phyloP scores from a whole-genome alignment of 2,113 vertebrate genomes.

The human region DNA sequence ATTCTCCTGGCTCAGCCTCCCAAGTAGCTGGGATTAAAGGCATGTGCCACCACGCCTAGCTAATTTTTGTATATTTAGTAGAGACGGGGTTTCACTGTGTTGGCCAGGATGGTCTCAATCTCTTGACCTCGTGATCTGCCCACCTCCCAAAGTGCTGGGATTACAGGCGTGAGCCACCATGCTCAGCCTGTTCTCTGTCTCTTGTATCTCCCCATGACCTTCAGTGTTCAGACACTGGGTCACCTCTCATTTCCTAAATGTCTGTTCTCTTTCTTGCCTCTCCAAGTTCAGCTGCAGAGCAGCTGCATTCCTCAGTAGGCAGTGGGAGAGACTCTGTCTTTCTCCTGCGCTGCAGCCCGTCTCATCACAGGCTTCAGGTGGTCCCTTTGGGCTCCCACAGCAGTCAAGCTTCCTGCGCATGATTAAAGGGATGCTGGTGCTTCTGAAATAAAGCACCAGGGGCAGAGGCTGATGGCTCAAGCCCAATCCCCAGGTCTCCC shows the following conservation, averaged over 20 bases:
- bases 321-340: accelerated
- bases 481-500: neutral
- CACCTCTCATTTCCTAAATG: neutral
- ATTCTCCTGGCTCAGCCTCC: too few relatives aligned
- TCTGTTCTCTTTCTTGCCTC: neutral
- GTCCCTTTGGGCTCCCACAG: neutral
- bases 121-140: too few relatives aligned
- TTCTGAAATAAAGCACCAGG: neutral
- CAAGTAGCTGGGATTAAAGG: too few relatives aligned
- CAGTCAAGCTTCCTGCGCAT: neutral
- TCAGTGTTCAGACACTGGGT: neutral
- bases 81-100: too few relatives aligned
- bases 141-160: too few relatives aligned
- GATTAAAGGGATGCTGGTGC: neutral
- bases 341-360: neutral
- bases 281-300: neutral
- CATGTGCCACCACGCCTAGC: too few relatives aligned
- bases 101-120: too few relatives aligned
- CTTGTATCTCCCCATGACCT: neutral
- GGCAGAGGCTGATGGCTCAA: neutral
- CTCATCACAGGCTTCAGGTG: neutral
- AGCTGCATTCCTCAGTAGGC: neutral
- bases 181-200: neutral
- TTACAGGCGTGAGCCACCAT: too few relatives aligned
- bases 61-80: too few relatives aligned